These are phyloP conservation scores for Listrodromus nycthemerus DNA, from an alignment of 2,888 invertebrate genomes.

Conservation along the genomic window DNA sequence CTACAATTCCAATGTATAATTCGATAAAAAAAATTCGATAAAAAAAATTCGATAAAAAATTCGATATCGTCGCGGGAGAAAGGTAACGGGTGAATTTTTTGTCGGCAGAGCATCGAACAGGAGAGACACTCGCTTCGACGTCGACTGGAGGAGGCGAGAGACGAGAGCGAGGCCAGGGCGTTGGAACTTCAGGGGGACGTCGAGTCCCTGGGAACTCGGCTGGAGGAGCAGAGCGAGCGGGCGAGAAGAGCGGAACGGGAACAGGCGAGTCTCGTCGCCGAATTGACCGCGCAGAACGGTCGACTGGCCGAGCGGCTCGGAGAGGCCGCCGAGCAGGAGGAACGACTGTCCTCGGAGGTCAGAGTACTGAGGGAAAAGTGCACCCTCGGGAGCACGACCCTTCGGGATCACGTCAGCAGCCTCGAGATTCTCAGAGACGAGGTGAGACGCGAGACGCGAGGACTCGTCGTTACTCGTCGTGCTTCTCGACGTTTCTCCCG, in stretches of 20 bases:
- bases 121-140: constrained; percentile 95
- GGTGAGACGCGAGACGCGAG: too few species aligned
- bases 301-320: constrained; percentile 94
- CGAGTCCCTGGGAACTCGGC: constrained; percentile 90
- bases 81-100: constrained; percentile 4
- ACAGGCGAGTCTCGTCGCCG: constrained; percentile 91
- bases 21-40: too few species aligned
- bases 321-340: constrained; percentile 92
- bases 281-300: constrained; percentile 95
- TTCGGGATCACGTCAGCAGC: constrained; percentile 95
- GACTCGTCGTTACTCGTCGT: too few species aligned
- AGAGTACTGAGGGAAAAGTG: constrained; percentile 94
- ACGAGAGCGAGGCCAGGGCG: constrained; percentile 94
- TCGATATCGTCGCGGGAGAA: too few species aligned
- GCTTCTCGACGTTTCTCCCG: too few species aligned
- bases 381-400: constrained; percentile 91
- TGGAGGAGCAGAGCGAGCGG: constrained; percentile 86
- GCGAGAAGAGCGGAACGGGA: constrained; percentile 90
- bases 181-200: constrained; percentile 96
- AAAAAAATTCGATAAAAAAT: too few species aligned
- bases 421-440: constrained; percentile 95
- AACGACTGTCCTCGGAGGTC: constrained; percentile 92
- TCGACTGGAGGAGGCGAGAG: constrained; percentile 93
- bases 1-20: too few species aligned
- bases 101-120: constrained; percentile 93